These are phyloP conservation scores for Rhyacophila brunnea DNA, from an alignment of 1,140 invertebrate species.

Conservation along the genomic window DNA sequence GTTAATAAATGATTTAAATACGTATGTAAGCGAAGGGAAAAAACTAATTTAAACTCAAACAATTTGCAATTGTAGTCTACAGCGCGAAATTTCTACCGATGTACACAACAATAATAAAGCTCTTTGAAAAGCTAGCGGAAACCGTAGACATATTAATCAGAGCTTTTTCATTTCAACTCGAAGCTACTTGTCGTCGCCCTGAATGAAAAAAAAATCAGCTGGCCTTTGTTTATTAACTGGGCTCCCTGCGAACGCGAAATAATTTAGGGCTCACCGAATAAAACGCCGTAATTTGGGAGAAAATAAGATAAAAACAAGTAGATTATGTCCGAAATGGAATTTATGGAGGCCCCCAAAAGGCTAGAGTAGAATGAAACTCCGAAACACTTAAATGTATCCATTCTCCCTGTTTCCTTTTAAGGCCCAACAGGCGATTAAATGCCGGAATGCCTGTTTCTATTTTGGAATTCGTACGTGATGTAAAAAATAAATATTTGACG, in stretches of 20 bases:
- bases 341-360: neutral
- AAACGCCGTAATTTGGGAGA: conserved; percentile 9
- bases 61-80: too few species aligned
- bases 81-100: too few species aligned
- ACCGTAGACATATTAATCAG: neutral
- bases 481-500: too few species aligned
- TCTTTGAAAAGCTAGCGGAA: too few species aligned
- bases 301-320: conserved; percentile 18
- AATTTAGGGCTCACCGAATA: conserved; percentile 10
- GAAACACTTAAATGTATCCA: conserved; percentile 4
- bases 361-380: neutral
- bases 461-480: too few species aligned
- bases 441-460: too few species aligned
- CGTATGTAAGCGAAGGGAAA: too few species aligned
- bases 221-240: conserved; percentile 13
- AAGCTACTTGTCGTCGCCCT: too few species aligned
- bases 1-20: too few species aligned
- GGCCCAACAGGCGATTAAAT: too few species aligned
- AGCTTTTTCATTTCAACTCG: neutral
- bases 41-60: too few species aligned
- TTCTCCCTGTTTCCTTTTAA: conserved; percentile 1
- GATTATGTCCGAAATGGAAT: conserved; percentile 17
- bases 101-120: too few species aligned
- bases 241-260: conserved; percentile 3
- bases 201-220: neutral